Evolutionary conservation across 2,113 vertebrate species (phyloP).

Genomic region (Ochotona curzoniae): DNA sequence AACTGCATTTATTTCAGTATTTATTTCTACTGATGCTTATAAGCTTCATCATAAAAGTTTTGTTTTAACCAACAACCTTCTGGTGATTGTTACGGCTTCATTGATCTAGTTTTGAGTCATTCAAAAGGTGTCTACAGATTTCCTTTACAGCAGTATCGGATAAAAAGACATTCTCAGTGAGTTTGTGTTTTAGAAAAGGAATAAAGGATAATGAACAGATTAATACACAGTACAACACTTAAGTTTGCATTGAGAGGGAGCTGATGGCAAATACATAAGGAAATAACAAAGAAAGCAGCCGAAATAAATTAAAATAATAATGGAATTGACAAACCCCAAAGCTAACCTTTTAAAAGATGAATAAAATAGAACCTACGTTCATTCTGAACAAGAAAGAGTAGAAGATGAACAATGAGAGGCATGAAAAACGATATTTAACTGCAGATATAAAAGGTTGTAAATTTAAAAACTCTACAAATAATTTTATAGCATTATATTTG

Average conservation of each 20-base stretch:
- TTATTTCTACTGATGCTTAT: not conserved
- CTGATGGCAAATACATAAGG: not conserved
- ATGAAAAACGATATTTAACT: not conserved
- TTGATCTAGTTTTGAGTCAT: not conserved
- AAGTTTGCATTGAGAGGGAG: not conserved
- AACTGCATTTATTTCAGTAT: constrained; percentile 1
- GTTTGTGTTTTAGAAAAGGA: constrained; percentile 44
- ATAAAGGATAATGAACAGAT: not conserved
- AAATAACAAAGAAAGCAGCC: not conserved
- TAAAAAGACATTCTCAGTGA: not conserved
- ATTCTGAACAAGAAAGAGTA: not conserved
- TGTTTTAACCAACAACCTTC: constrained; percentile 7
- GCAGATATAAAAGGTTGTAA: not conserved
- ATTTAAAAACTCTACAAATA: not conserved
- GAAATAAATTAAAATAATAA: not conserved
- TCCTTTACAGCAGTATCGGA: not conserved
- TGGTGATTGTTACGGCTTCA: not conserved
- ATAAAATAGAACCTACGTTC: not conserved
- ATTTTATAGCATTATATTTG: constrained; percentile 8
- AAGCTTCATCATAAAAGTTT: not conserved
- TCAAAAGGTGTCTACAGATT: not conserved
- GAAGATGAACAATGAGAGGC: not conserved
- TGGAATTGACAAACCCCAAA: not conserved
- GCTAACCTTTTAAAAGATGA: not conserved
- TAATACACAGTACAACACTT: not conserved